Percentiles rank a stretch among this genome's conserved stretches.
Conservation (phyloP, 1,140 invertebrate species). For the Orussus abietinus region DNA sequence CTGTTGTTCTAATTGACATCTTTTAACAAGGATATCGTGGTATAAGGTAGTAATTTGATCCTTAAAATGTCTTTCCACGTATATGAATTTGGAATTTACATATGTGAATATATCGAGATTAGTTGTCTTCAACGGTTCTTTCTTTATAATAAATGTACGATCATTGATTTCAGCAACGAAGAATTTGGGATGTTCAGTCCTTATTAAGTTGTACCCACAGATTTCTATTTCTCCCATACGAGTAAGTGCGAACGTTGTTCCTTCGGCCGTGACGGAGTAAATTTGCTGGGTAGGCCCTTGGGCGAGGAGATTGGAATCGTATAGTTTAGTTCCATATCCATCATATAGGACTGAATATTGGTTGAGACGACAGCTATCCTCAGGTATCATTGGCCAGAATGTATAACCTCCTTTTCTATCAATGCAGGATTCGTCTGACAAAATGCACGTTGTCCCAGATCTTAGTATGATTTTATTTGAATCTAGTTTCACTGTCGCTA, state of each 20-base stretch:
- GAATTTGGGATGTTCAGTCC: slow-evolving; percentile 26
- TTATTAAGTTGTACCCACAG: slow-evolving; percentile 13
- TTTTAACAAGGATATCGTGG: slow-evolving; percentile 2
- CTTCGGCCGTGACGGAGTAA: slow-evolving; percentile 3
- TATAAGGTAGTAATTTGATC: slow-evolving; percentile 13
- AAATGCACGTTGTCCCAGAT: slow-evolving; percentile 11
- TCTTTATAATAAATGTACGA: no score
- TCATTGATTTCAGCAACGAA: slow-evolving; percentile 20
- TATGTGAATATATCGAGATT: slow-evolving; percentile 15
- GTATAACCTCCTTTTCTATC: slow-evolving; percentile 15
- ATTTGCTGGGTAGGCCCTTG: background rate
- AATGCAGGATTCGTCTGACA: background rate
- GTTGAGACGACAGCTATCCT: slow-evolving; percentile 7
- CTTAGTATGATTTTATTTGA: slow-evolving; percentile 10
- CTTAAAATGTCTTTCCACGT: slow-evolving; percentile 12
- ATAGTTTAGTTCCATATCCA: slow-evolving; percentile 1
- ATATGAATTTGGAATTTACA: slow-evolving; percentile 17
- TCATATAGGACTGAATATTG: slow-evolving; percentile 14
- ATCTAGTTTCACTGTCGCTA: slow-evolving; percentile 9
- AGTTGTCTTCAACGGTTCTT: no score
- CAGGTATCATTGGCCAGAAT: slow-evolving; percentile 16
- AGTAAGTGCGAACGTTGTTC: slow-evolving; percentile 14
- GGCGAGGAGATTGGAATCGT: background rate
- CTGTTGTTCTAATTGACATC: no score
- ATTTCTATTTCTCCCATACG: background rate